These are phyloP conservation scores for Parasteatoda lunata DNA, from an alignment of 2,888 invertebrate species.

Conservation along the genomic window DNA sequence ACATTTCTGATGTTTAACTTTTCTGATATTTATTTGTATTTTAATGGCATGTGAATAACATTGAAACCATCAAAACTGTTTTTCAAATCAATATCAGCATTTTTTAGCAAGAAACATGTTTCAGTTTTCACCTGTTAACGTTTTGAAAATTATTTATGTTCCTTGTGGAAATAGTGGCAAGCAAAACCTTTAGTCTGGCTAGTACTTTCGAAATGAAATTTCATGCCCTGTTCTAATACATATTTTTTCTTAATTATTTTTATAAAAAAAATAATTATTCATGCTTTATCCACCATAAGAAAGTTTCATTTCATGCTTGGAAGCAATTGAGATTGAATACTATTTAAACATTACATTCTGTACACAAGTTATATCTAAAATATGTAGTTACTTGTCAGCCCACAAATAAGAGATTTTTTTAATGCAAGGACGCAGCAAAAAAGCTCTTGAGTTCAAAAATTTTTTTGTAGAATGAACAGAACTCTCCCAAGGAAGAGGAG, in stretches of 20 bases:
- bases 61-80: no score
- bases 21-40: no score
- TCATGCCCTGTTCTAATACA: neutral
- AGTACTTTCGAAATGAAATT: neutral
- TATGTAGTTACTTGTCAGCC: constrained; percentile 47
- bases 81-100: no score
- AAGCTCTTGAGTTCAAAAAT: constrained; percentile 34
- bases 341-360: neutral
- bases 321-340: neutral
- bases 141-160: no score
- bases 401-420: constrained; percentile 51
- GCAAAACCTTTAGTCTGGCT: no score
- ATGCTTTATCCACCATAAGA: neutral
- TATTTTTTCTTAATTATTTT: neutral
- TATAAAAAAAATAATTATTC: neutral
- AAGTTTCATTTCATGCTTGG: neutral
- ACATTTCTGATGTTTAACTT: no score
- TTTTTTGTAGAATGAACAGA: constrained; percentile 9
- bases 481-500: constrained; percentile 49
- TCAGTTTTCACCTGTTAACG: no score
- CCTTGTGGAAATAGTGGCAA: no score
- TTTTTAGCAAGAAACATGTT: no score
- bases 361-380: neutral
- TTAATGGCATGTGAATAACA: no score
- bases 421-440: constrained; percentile 40